A percentile compares a stretch with the other conserved stretches of the same genome.
Conservation (phyloP, 2,113 vertebrate genomes). For the Dryoscopus gambensis region DNA sequence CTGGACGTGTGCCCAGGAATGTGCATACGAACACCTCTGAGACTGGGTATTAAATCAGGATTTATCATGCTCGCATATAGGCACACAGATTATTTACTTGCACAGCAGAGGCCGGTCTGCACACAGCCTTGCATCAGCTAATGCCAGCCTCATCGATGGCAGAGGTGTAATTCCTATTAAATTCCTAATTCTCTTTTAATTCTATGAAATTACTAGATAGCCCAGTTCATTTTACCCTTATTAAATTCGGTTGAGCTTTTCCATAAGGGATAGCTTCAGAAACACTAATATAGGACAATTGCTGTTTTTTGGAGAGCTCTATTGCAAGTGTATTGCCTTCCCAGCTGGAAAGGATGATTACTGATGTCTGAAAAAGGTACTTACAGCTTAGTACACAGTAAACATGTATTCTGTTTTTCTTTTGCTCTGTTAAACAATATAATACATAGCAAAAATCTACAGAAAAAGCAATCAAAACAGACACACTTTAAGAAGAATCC, state of each 20-base stretch:
- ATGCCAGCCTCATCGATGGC: not conserved
- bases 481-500: slow-evolving; percentile 62
- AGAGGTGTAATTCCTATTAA: slow-evolving; percentile 33
- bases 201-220: slow-evolving; percentile 36
- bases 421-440: slow-evolving; percentile 75
- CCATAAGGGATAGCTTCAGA: slow-evolving; percentile 53
- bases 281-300: slow-evolving; percentile 60
- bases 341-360: slow-evolving; percentile 69
- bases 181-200: slow-evolving; percentile 40
- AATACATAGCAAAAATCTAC: slow-evolving; percentile 70
- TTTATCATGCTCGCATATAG: fast-evolving
- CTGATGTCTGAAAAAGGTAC: slow-evolving; percentile 72
- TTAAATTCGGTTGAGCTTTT: slow-evolving; percentile 35
- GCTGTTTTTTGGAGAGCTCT: slow-evolving; percentile 62
- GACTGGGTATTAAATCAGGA: not conserved
- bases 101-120: not conserved
- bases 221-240: not conserved
- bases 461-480: slow-evolving; percentile 73
- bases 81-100: not conserved
- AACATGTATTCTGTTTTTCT: slow-evolving; percentile 77
- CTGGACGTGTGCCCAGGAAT: fast-evolving
- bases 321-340: slow-evolving; percentile 64
- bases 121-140: not conserved
- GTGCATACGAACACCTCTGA: not conserved
- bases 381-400: slow-evolving; percentile 72